Evolutionary conservation across 1,140 invertebrate species (phyloP), one percentile per base, ranked within the genome.

Genomic region (Calycopis cecrops): DNA sequence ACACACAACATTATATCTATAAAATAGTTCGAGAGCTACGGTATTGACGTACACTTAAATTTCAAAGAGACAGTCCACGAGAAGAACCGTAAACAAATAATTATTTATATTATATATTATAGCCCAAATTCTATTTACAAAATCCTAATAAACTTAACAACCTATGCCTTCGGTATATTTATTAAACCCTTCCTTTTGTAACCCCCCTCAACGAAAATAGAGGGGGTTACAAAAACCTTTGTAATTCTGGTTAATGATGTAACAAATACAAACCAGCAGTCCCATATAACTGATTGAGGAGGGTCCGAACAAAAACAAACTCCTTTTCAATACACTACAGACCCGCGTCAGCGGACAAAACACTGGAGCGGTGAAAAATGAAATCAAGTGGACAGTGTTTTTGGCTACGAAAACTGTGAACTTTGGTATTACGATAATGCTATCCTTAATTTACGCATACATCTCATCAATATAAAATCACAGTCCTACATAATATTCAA

Each of bases 301-400:
- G 78, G 77, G 78, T 74, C 59, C 47, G 56, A 44, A 69, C 64
- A 76, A 79, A 78, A 83, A 79, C 79, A 71, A 76, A 78, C 70
- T 71, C 69, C 38, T 59, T 71, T 76, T 73, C 74, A 74, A 82
- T 75, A 74, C 66, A 76, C 64, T 62, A 67, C 53, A 60, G 77
- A 71, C 79, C 79, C 72, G 68, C 76, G 79, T 85, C 81, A 73
- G 69, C 71, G 63, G 73, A 84, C 80, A 84, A 83, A 84, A 83
- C 76, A 69, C 59, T 76, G 69, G 74, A 75, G 77, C 73, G 77
- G 71, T 86, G 83, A 86, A 86, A 86, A 86, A 86, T 86, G 79
- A 86, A 86, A 86, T 84, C 69, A 83, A 83, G 76, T 79, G 80
- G 80, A 84, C 79, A 80, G 60, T 65, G 48, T 35, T 57, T 59